phyloP scores from a whole-genome alignment of 2,888 invertebrate genomes.

The Pachydiplax longipennis region DNA sequence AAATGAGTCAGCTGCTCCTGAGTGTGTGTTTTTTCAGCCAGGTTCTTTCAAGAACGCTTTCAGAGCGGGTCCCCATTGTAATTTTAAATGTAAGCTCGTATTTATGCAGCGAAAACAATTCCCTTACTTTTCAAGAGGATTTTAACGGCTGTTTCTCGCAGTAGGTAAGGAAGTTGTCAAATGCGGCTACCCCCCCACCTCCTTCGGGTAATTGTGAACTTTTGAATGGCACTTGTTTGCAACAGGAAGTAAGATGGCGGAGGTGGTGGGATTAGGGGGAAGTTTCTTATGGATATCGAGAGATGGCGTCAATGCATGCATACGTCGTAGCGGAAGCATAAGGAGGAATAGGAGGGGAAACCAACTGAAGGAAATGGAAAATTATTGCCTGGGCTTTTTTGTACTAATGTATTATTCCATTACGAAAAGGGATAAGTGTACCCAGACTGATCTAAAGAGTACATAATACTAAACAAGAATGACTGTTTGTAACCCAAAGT shows the following conservation, averaged over 20 bases:
- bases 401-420: neutral
- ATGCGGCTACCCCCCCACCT: neutral
- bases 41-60: neutral
- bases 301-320: too few relatives aligned
- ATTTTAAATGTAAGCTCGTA: neutral
- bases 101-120: neutral
- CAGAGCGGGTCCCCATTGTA: neutral
- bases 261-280: neutral
- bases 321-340: neutral
- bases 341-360: too few relatives aligned
- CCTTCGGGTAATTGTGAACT: slow-evolving; percentile 12
- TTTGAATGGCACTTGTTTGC: slow-evolving; percentile 14
- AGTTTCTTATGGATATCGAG: neutral
- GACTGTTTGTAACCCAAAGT: neutral
- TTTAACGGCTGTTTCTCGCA: neutral
- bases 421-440: neutral
- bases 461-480: too few relatives aligned
- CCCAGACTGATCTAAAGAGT: too few relatives aligned
- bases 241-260: neutral
- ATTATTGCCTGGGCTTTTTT: neutral
- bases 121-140: neutral
- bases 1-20: neutral
- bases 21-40: neutral
- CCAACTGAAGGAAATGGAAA: neutral
- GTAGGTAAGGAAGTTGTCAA: slow-evolving; percentile 4